Conservation (phyloP, 1,140 invertebrate genomes). For the Aradophagus sp. region DNA sequence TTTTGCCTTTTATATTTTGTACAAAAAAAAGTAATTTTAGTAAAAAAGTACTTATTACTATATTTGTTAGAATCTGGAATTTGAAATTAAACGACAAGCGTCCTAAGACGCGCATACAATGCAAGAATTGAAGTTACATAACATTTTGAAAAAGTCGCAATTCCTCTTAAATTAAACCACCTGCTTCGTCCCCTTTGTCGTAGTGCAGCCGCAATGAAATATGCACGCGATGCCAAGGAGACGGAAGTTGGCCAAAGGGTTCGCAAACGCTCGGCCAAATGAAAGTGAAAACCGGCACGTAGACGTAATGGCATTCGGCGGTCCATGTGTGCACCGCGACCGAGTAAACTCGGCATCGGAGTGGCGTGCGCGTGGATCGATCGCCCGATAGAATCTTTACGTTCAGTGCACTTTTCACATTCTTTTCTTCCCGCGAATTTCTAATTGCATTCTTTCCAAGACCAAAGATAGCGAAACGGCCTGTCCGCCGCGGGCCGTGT, state of each 20-base stretch:
- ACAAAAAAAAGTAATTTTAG: too few relatives aligned
- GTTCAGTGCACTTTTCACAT: conserved; percentile 44
- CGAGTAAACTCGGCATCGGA: conserved; percentile 40
- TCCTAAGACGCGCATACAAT: too few relatives aligned
- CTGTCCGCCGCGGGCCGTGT: background rate
- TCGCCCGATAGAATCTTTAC: conserved; percentile 54
- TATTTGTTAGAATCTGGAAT: too few relatives aligned
- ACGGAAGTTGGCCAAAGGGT: conserved; percentile 61
- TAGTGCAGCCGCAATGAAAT: too few relatives aligned
- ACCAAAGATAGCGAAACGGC: conserved; percentile 7
- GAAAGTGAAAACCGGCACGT: conserved; percentile 61
- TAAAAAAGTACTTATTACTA: too few relatives aligned
- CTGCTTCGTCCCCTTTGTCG: too few relatives aligned
- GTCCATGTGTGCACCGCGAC: conserved; percentile 48
- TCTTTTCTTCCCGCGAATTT: conserved; percentile 48
- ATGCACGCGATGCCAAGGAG: conserved; percentile 55
- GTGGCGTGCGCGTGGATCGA: conserved; percentile 41
- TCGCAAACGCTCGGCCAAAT: conserved; percentile 41
- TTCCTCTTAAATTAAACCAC: too few relatives aligned
- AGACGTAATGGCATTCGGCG: conserved; percentile 52
- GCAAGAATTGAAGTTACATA: too few relatives aligned
- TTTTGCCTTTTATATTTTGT: too few relatives aligned
- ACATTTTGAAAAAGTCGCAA: too few relatives aligned
- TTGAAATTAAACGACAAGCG: too few relatives aligned
- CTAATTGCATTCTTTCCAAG: conserved; percentile 50